Evolutionary conservation across 2,113 vertebrate species (phyloP).

Genomic region (Syngnathus floridae): DNA sequence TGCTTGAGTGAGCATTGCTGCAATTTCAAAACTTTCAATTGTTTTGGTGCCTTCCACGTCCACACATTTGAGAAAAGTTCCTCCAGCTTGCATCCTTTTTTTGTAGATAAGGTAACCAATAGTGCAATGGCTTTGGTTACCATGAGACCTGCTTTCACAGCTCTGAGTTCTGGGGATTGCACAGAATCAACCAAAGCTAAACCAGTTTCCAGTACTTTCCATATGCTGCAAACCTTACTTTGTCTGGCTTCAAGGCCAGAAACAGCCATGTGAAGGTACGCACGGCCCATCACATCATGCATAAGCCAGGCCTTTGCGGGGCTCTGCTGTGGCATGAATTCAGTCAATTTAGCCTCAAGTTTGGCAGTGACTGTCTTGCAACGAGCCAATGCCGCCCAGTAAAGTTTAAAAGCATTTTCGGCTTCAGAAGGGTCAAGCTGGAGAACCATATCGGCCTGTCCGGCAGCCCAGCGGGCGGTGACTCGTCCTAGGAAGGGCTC

Average conservation of each 20-base stretch:
- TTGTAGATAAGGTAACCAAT: slow-evolving; percentile 56
- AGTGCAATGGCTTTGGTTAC: slow-evolving; percentile 67
- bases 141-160: slow-evolving; percentile 72
- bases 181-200: slow-evolving; percentile 64
- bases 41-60: slow-evolving; percentile 65
- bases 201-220: slow-evolving; percentile 72
- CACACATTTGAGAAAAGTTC: slow-evolving; percentile 70
- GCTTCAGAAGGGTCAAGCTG: slow-evolving; percentile 41
- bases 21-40: slow-evolving; percentile 7
- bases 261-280: slow-evolving; percentile 69
- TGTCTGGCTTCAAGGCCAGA: slow-evolving; percentile 44
- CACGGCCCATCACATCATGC: slow-evolving; percentile 67
- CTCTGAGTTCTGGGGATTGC: slow-evolving; percentile 55
- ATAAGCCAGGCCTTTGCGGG: slow-evolving; percentile 47
- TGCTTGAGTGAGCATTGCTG: slow-evolving; percentile 37
- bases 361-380: slow-evolving; percentile 51
- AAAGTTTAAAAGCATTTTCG: slow-evolving; percentile 51
- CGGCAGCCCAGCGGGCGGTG: slow-evolving; percentile 76
- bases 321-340: slow-evolving; percentile 14
- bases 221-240: slow-evolving; percentile 50
- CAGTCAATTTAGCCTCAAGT: slow-evolving; percentile 43
- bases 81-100: slow-evolving; percentile 44
- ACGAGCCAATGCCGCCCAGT: slow-evolving; percentile 54
- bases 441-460: slow-evolving; percentile 54
- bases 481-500: slow-evolving; percentile 69